A percentile compares a stretch with the other conserved stretches of the same genome.
phyloP scores from a whole-genome alignment of 2,888 invertebrate species.

The Eurytoma adleriae region DNA sequence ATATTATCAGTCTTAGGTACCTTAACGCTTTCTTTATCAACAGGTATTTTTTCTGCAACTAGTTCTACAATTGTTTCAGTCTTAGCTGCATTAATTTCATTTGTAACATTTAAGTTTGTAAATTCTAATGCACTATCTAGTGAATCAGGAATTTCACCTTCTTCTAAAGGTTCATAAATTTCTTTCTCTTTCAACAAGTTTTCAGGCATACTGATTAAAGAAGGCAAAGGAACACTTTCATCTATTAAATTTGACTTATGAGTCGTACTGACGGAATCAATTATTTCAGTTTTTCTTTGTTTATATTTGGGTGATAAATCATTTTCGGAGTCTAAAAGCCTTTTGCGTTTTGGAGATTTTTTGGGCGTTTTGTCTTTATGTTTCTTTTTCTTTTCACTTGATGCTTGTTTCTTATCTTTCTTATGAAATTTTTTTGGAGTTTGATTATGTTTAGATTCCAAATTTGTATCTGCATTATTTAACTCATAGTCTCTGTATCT shows the following conservation, averaged over 20 bases:
- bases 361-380: not conserved
- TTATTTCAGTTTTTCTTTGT: constrained; percentile 11
- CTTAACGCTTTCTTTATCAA: constrained; percentile 10
- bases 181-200: not conserved
- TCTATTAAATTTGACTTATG: not conserved
- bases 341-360: constrained; percentile 38
- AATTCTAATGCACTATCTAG: not conserved
- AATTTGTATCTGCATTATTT: not conserved
- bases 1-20: not conserved
- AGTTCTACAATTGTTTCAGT: constrained; percentile 4
- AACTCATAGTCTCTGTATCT: constrained; percentile 55
- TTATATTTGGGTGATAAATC: constrained; percentile 10
- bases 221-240: not conserved
- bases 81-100: not conserved
- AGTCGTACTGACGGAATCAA: not conserved
- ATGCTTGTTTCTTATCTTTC: not conserved
- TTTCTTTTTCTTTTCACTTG: constrained; percentile 2
- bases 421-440: not conserved
- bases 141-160: constrained; percentile 60
- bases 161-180: constrained; percentile 47
- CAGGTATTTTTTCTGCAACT: not conserved
- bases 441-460: constrained; percentile 5
- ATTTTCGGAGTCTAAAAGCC: constrained; percentile 31
- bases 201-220: not conserved
- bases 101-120: not conserved